Base-by-base conservation (phyloP, 2,113 vertebrate genomes). In the Proterorhinus semilunaris region DNA sequence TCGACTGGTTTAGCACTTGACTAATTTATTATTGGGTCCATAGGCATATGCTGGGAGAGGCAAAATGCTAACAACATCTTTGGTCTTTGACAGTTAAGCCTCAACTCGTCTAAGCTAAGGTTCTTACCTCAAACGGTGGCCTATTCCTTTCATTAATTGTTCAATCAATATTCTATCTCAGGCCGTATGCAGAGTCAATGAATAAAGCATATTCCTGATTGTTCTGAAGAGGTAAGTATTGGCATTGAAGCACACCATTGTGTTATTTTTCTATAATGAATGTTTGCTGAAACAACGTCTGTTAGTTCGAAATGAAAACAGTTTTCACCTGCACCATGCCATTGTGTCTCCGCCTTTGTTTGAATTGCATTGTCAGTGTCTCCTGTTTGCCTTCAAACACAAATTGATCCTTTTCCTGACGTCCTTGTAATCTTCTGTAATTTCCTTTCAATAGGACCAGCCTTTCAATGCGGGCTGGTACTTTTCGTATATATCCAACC, bases 331-430 rank as follows among this genome's bases (percentile, higher is more conserved):
- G 45, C 50, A 63, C 52, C 36, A 66, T 69, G 57, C 62, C 7
- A 62, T 81, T 86, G 76, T 81, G 67, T 27, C 51, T 62, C 4
- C 16, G 11, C 72, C 71, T 50, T 87, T 85, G 70, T 80, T 81
- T 84, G 15, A 42, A 67, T 82, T 76, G 46, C 2, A 11, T 64
- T 71, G 63, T 47, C 70, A 57, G 17, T 86, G 64, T 71, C 69
- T 78, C 61, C 68, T 69, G 75, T 81, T 84, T 79, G 66, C 65
- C 68, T 69, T 66, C 53, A 57, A 80, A 81, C 67, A 78, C 69
- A 87, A 83, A 84, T 81, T 51, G 78, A 88, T 87, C 86, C 86
- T 75, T 69, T 63, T 44, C 74, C 59, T 8, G 86, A 75, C 71
- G 71, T 16, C 69, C 61, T 54, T 72, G 74, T 80, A 84, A 82